Evolutionary conservation across 1,140 invertebrate genomes (phyloP).

Genomic region (Notospermus geniculatus): DNA sequence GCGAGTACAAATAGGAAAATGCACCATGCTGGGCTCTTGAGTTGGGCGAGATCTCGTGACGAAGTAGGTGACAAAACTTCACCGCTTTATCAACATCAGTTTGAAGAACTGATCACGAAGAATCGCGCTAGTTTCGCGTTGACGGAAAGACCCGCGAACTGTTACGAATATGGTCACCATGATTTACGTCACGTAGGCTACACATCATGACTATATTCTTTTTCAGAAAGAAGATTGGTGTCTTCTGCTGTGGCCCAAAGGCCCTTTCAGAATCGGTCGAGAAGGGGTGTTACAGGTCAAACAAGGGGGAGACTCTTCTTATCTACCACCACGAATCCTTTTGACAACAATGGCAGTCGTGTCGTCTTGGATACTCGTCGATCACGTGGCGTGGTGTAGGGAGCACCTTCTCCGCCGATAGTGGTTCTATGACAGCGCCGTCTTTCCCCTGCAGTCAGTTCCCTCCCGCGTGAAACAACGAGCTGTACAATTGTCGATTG

Average conservation of each 20-base stretch:
- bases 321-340: constrained; percentile 4
- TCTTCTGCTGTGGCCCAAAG: constrained; percentile 20
- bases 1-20: too few relatives aligned
- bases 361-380: too few relatives aligned
- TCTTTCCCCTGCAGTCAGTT: too few relatives aligned
- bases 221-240: constrained; percentile 15
- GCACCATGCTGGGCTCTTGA: too few relatives aligned
- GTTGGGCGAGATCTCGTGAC: too few relatives aligned
- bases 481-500: too few relatives aligned
- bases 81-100: background rate
- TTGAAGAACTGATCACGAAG: background rate
- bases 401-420: too few relatives aligned
- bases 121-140: background rate
- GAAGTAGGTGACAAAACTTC: too few relatives aligned
- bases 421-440: too few relatives aligned
- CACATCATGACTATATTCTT: background rate
- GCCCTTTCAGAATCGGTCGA: background rate
- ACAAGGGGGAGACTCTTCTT: background rate
- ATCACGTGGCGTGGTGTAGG: too few relatives aligned
- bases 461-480: too few relatives aligned
- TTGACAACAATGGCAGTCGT: too few relatives aligned
- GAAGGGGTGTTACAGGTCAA: background rate
- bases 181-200: background rate
- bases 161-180: background rate
- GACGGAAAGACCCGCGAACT: background rate